These are phyloP conservation scores for Myotis pilosus DNA, from an alignment of 2,797 vertebrate genomes.

Conservation along the genomic window DNA sequence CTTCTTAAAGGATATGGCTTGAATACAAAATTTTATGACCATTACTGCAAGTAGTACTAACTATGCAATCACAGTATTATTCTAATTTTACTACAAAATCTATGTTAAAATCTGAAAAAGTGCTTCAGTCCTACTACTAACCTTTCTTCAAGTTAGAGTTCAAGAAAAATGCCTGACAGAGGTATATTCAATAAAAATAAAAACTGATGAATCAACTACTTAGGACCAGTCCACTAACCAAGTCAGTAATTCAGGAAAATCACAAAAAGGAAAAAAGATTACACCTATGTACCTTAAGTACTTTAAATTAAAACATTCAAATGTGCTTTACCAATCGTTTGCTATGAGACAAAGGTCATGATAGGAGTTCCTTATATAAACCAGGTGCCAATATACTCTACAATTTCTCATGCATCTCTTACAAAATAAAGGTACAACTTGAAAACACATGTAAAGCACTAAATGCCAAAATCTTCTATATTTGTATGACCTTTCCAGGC, in stretches of 20 bases:
- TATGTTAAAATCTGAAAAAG: conserved; percentile 11
- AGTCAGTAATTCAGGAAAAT: conserved; percentile 1
- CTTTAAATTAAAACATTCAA: conserved; percentile 38
- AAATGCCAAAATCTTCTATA: background rate
- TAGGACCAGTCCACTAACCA: background rate
- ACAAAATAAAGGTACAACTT: background rate
- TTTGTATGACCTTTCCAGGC: background rate
- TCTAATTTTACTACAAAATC: conserved; percentile 8
- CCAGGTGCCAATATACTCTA: background rate
- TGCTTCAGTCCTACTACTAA: background rate
- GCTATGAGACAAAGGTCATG: background rate
- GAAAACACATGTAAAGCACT: conserved; percentile 3
- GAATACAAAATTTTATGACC: conserved; percentile 18
- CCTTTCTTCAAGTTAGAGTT: conserved; percentile 40
- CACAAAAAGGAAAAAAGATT: background rate
- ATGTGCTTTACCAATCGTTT: background rate
- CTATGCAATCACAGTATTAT: background rate
- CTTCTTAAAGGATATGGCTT: background rate
- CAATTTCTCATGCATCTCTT: background rate
- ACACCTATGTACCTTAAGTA: background rate
- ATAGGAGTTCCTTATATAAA: background rate
- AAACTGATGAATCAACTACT: background rate
- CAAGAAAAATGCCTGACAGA: background rate
- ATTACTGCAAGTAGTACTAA: background rate
- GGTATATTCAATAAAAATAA: conserved; percentile 20